Percentiles rank a stretch among this genome's conserved stretches.
These are phyloP conservation scores for Pipistrellus pipistrellus DNA, from an alignment of 2,797 vertebrate genomes.

Conservation along the genomic window DNA sequence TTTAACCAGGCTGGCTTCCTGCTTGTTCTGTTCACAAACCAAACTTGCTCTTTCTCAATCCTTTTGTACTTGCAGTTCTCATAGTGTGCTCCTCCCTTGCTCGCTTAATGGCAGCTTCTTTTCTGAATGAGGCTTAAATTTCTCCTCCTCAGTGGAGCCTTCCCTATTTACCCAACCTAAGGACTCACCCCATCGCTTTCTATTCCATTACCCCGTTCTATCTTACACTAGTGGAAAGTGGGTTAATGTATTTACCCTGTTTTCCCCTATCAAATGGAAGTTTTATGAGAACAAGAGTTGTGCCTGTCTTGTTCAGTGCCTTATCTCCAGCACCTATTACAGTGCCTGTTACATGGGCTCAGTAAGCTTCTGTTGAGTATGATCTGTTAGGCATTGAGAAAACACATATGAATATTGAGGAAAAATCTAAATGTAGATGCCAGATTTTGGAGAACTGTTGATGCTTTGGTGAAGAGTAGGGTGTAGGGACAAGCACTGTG, in stretches of 20 bases:
- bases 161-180: neutral
- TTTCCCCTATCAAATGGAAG: neutral
- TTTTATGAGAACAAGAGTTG: neutral
- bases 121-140: neutral
- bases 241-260: neutral
- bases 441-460: neutral
- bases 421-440: neutral
- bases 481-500: neutral
- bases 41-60: neutral
- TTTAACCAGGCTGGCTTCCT: neutral
- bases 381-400: neutral
- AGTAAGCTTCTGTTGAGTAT: neutral
- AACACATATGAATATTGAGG: neutral
- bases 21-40: neutral
- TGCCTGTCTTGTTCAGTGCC: neutral
- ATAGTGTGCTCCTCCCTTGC: neutral
- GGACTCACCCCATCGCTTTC: neutral
- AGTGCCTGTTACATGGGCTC: neutral
- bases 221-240: neutral
- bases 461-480: neutral
- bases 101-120: neutral
- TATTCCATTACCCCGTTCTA: neutral
- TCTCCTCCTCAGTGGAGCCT: neutral
- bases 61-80: neutral
- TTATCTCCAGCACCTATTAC: neutral